Base-by-base conservation (phyloP, 2,888 invertebrate species). In the Leptinotarsa juncta region DNA sequence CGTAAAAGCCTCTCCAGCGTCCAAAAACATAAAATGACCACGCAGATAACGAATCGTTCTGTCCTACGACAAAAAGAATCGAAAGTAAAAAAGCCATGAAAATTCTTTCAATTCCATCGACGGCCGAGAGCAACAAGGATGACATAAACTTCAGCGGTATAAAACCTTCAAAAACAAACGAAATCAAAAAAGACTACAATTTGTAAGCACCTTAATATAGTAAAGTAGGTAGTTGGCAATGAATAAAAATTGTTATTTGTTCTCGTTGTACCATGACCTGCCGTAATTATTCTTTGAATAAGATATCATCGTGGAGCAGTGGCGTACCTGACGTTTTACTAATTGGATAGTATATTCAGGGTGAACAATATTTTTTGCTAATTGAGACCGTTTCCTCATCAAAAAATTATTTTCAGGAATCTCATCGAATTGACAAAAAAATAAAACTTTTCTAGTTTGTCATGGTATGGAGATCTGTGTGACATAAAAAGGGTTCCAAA, bases 261-360 rank as follows among this genome's bases (percentile, higher is more conserved):
- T 80, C 75, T 77, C 77, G 67, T 76, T 76, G 75, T 76, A 72
- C 78, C 74, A 77, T 80, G 80, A 80, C 80, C 80, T 80, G 71
- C 78, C 80, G 73, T 77, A 80, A 78, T 78, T 79, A 74, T 75
- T 71, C 73, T 62, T 77, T 74, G 71, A 74, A 78, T 78, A 73
- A 76, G 79, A 71, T 57, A 73, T 72, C 51, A 62, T 73, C 62
- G 67, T 65, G 65, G 4, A 57, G 53, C 51, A 74, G 69, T 67
- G 72, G 75, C 74, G 74, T 67, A 67, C 18, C 72, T 18, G 32
- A 53, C 32, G 42, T n/a, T 18, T 18, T n/a, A 51, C 15, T 16
- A 16, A 16, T n/a, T 16, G 15, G 12, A 51, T 51, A 51, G 15
- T 32, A 32, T 32, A 32, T 10, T 32, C 10, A 32, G 32, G 32